These are phyloP conservation scores for Chanos chanos DNA, from an alignment of 2,797 vertebrate species.

Conservation along the genomic window DNA sequence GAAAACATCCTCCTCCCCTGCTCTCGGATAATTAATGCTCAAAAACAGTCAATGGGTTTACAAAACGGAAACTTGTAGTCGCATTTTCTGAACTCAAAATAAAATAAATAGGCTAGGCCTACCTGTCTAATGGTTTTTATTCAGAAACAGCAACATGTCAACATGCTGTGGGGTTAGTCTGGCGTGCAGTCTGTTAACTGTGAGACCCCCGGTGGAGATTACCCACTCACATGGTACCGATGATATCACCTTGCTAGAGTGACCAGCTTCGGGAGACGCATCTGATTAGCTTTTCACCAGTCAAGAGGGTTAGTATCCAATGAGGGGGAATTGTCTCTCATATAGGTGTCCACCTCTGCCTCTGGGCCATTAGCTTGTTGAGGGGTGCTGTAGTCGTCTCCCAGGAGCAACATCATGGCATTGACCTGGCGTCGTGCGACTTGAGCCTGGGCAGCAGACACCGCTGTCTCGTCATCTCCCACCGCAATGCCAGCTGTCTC, in stretches of 20 bases:
- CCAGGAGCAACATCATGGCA: conserved; percentile 11
- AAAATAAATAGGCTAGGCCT: no score
- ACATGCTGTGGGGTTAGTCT: no score
- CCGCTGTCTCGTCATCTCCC: background rate
- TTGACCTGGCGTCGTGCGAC: background rate
- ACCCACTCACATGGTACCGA: background rate
- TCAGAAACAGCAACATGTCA: no score
- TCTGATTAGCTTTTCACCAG: background rate
- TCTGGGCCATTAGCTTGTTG: background rate
- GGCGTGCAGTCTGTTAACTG: background rate
- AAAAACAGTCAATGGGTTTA: no score
- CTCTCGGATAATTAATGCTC: no score
- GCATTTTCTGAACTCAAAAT: no score
- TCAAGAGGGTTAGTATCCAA: conserved; percentile 5
- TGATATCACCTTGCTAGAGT: background rate
- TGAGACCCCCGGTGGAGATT: background rate
- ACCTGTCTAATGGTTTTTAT: no score
- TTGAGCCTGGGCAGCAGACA: background rate
- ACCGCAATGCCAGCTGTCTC: background rate
- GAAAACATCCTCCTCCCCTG: no score
- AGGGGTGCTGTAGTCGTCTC: conserved; percentile 3
- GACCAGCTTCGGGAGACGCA: background rate
- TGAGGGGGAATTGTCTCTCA: conserved; percentile 1
- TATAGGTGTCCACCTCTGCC: background rate
- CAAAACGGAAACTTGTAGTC: no score